Conservation (phyloP, 2,113 vertebrate genomes). For the Trematomus loennbergii region DNA sequence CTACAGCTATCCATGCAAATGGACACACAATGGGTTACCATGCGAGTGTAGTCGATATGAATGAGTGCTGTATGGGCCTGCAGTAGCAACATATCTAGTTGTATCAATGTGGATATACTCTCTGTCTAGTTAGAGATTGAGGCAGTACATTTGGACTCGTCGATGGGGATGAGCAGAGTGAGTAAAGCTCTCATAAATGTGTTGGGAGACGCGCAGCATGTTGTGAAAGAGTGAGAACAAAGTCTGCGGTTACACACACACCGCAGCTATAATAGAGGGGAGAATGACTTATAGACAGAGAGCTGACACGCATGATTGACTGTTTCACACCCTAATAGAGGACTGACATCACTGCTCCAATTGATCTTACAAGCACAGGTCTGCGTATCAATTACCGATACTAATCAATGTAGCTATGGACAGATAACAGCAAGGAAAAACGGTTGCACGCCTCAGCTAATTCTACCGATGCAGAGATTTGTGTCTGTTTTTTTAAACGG, state of each 20-base stretch:
- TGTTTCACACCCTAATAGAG: slow-evolving; percentile 50
- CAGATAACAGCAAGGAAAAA: slow-evolving; percentile 38
- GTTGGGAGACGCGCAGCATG: slow-evolving; percentile 10
- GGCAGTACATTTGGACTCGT: slow-evolving; percentile 56
- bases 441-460: slow-evolving; percentile 32
- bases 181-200: slow-evolving; percentile 55
- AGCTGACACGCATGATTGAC: slow-evolving; percentile 68
- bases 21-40: slow-evolving; percentile 71
- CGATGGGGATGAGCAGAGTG: slow-evolving; percentile 43
- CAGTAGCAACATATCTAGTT: slow-evolving; percentile 38
- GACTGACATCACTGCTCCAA: slow-evolving; percentile 47
- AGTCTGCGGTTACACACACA: slow-evolving; percentile 14
- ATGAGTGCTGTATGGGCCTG: slow-evolving; percentile 47
- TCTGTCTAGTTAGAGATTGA: slow-evolving; percentile 27
- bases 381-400: slow-evolving; percentile 67
- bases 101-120: slow-evolving; percentile 40
- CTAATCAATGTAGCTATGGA: slow-evolving; percentile 48
- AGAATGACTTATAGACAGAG: slow-evolving; percentile 55
- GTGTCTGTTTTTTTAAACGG: slow-evolving; percentile 33
- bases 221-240: slow-evolving; percentile 27
- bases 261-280: slow-evolving; percentile 29
- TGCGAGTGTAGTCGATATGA: slow-evolving; percentile 62
- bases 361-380: slow-evolving; percentile 62
- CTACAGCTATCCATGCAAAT: slow-evolving; percentile 76
- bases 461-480: slow-evolving; percentile 12